Evolutionary conservation across 2,888 invertebrate genomes (phyloP), one percentile per base, ranked within the genome.

Genomic region (Sinohyriopsis cumingii): DNA sequence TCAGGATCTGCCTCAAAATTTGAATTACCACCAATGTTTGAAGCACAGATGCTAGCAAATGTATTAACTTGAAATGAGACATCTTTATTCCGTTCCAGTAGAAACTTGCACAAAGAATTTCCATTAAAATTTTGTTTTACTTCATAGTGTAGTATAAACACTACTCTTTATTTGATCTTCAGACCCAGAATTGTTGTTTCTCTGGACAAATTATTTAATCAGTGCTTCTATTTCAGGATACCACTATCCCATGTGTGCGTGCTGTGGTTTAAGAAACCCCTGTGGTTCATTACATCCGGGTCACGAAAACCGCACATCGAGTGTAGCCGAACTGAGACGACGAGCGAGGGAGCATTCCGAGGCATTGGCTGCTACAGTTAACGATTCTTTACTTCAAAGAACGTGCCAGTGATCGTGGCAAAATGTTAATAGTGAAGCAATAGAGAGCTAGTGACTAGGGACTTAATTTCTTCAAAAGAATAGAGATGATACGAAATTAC

Each of bases 301-400:
- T 22, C 80, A 82, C 73, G 95, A 95, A 88, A 94, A 95, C 56
- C 92, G 95, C 57, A 94, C 95, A 7, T 94, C 95, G 82, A 96
- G 96, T 90, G 96, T 97, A 25, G 97, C 97, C 0, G 97, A 97
- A 85, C 92, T 98, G 60, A 92, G 97, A 12, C 93, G 97, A 67
- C 96, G 97, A 89, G 97, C 97, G 1, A 96, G 97, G 90, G 97
- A 98, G 88, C 97, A 98, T 90, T 95, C 96, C 1, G 97, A 97
- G 1, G 96, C 97, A 0, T 91, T 96, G 15, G 80, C 82, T 19
- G 79, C 82, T 24, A 68, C 69, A 24, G 73, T 79, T 9, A 67
- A 79, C 12, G 83, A 81, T n/a, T 63, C 76, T 33, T 53, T 66
- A 1, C 55, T 76, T n/a, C 72, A 74, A 25, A 65, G 72, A 67